These are phyloP conservation scores for Hemicrepidius hirtus DNA, from an alignment of 2,888 invertebrate species.

Conservation along the genomic window DNA sequence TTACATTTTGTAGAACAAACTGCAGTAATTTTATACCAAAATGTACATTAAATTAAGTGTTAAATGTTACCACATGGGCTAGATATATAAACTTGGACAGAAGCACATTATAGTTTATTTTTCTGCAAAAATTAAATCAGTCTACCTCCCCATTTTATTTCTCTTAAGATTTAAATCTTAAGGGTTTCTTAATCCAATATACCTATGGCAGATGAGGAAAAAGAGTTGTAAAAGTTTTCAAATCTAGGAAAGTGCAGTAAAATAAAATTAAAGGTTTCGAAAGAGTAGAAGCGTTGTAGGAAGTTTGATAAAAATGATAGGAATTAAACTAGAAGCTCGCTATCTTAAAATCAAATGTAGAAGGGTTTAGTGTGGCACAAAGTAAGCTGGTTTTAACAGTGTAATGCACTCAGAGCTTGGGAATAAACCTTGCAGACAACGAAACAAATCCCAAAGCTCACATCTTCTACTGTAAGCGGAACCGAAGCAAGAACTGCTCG, in stretches of 20 bases:
- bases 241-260: slow-evolving; percentile 2
- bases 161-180: too few species aligned
- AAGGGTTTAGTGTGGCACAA: slow-evolving; percentile 23
- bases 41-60: too few species aligned
- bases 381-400: slow-evolving; percentile 33
- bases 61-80: too few species aligned
- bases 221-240: background rate
- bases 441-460: slow-evolving; percentile 36
- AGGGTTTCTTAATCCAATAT: too few species aligned
- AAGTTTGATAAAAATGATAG: slow-evolving; percentile 10
- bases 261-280: slow-evolving; percentile 6
- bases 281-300: slow-evolving; percentile 5
- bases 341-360: slow-evolving; percentile 33
- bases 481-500: slow-evolving; percentile 30
- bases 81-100: too few species aligned
- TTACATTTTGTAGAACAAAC: too few species aligned
- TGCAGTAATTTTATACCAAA: too few species aligned
- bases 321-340: slow-evolving; percentile 22
- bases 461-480: slow-evolving; percentile 33
- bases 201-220: background rate
- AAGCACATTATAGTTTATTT: too few species aligned
- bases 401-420: slow-evolving; percentile 31
- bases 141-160: too few species aligned
- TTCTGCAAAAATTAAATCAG: too few species aligned
- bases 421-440: slow-evolving; percentile 37